Evolutionary conservation across 2,113 vertebrate genomes (phyloP), one percentile per base, ranked within the genome.

Genomic region (Echinops telfairi): DNA sequence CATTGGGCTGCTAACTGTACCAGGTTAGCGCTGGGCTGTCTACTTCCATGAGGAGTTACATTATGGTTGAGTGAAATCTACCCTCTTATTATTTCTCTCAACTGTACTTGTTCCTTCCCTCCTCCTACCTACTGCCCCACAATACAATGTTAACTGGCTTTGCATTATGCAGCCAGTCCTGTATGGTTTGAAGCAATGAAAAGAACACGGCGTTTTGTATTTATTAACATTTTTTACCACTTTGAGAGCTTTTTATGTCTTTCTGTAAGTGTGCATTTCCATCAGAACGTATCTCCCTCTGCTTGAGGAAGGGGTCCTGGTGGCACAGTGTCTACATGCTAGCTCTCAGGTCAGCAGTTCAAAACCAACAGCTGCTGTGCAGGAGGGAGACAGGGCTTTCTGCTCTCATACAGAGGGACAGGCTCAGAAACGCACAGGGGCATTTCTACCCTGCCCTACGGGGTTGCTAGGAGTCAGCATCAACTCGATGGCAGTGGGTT

Each of bases 81-180:
- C 64, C 29, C 23, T 57, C 25, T 85, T 81, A 27, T 38, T 84
- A 2, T 64, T 86, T 27, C 29, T 68, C 31, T 47, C 19, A 73
- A 6, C 6, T 86, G 3, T 68, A 85, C n/a, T 76, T 70, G 27
- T 83, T 78, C 66, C 20, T 7, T 19, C 66, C 16, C 17, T 19
- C 25, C n/a, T 71, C 31, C n/a, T 27, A 70, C 11, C 43, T 14
- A 27, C 64, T 15, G 33, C 22, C 43, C 16, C 1, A 3, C 0
- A 10, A 2, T 2, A n/a, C 47, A 40, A 73, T 25, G 31, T 19
- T 53, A 9, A 53, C 43, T 20, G 0, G 2, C 1, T 66, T n/a
- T 73, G 43, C 17, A 75, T 57, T 12, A 29, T 27, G 14, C 47
- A 53, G 47, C 47, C 12, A 10, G 12, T 11, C 47, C 47, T 14